phyloP scores from a whole-genome alignment of 2,797 vertebrate species.

The Phaenicophaeus curvirostris region DNA sequence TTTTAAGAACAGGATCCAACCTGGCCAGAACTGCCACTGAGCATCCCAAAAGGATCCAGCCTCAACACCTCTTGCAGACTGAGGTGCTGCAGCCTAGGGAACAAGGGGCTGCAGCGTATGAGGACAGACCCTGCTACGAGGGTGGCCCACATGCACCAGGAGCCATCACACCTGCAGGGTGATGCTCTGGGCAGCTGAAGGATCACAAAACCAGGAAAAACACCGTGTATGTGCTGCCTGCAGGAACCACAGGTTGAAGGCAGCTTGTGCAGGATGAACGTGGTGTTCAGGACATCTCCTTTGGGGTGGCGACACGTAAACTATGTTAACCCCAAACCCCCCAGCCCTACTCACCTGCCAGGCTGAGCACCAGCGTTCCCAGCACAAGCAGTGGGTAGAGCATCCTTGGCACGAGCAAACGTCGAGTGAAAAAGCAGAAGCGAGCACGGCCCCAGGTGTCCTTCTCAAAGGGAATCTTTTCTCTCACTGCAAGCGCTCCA shows the following conservation, averaged over 20 bases:
- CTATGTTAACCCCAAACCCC: neutral
- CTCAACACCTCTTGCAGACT: accelerated
- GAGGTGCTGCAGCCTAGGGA: neutral
- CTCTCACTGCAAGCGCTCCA: neutral
- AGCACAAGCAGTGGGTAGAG: neutral
- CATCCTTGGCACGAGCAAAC: neutral
- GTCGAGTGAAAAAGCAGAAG: neutral
- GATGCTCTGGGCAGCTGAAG: neutral
- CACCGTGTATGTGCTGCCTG: accelerated
- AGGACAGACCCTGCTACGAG: neutral
- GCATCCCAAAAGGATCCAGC: neutral
- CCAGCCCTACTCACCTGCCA: constrained; percentile 63
- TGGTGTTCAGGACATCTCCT: neutral
- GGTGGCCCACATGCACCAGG: neutral
- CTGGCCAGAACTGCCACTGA: accelerated
- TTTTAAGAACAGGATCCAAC: neutral
- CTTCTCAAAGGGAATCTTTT: neutral
- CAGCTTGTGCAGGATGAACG: accelerated
- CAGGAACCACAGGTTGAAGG: neutral
- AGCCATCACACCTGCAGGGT: neutral
- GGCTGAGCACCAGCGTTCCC: constrained; percentile 16
- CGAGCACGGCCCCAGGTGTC: accelerated
- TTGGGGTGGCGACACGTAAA: accelerated
- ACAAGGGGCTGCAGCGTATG: accelerated
- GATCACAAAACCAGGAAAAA: neutral